Conservation (phyloP, 2,113 vertebrate genomes). For the Ardeotis arabs region DNA sequence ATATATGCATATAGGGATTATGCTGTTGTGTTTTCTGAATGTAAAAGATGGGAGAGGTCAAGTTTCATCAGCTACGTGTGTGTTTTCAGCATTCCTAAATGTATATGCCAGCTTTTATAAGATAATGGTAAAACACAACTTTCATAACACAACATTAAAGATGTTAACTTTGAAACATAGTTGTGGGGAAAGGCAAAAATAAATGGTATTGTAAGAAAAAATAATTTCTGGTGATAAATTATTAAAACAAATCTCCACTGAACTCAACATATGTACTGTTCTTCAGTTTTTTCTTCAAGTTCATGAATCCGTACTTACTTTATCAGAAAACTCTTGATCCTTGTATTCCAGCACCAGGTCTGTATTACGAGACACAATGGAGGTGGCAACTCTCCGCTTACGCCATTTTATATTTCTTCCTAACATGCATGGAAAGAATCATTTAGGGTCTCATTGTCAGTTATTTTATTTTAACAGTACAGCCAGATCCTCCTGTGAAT, state of each 20-base stretch:
- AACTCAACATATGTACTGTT: neutral
- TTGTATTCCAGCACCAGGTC: neutral
- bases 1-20: neutral
- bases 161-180: neutral
- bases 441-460: neutral
- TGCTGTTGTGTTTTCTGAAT: neutral
- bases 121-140: neutral
- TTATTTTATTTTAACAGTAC: slow-evolving; percentile 78
- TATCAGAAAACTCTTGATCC: neutral
- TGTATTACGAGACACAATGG: neutral
- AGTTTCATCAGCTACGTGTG: neutral
- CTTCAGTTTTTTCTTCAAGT: neutral
- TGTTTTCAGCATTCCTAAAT: neutral
- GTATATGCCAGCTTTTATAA: neutral
- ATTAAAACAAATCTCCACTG: neutral
- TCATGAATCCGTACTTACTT: neutral
- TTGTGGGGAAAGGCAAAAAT: neutral
- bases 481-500: slow-evolving; percentile 87
- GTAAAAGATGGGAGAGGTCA: neutral
- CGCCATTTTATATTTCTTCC: neutral
- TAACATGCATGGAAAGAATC: neutral
- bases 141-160: neutral
- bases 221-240: neutral
- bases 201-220: neutral
- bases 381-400: neutral